A percentile compares a stretch with the other conserved stretches of the same genome.
phyloP scores from a whole-genome alignment of 1,140 invertebrate species.

The Drosophila pachea region DNA sequence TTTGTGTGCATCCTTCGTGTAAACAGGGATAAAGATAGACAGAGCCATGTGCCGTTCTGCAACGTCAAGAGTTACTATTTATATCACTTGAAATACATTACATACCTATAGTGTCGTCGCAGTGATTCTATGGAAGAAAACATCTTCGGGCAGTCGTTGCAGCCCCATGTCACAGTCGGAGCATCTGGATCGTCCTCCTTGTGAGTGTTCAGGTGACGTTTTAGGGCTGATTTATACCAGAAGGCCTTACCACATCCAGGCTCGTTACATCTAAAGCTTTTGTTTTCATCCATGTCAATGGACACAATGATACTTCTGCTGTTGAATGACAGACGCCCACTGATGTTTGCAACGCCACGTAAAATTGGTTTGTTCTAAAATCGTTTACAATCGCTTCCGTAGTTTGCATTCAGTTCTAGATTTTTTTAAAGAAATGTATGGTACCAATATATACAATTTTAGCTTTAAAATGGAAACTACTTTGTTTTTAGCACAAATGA shows the following conservation, averaged over 20 bases:
- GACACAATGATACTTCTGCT: background rate
- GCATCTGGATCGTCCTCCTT: conserved; percentile 12
- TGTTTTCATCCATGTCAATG: conserved; percentile 30
- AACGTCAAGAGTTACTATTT: background rate
- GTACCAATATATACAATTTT: background rate
- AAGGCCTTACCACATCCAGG: conserved; percentile 28
- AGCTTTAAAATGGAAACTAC: background rate
- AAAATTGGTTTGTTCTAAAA: background rate
- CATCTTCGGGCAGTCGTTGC: conserved; percentile 26
- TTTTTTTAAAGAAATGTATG: too few species aligned
- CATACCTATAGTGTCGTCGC: conserved; percentile 25
- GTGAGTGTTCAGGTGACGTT: conserved; percentile 23
- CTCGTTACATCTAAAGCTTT: conserved; percentile 9
- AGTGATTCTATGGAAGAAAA: conserved; percentile 30
- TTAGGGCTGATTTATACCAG: conserved; percentile 31
- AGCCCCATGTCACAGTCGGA: conserved; percentile 17
- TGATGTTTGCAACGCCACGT: conserved; percentile 3
- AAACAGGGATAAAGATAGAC: conserved; percentile 25
- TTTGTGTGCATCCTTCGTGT: conserved; percentile 26
- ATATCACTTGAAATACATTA: too few species aligned
- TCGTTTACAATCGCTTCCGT: too few species aligned
- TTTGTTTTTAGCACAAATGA: background rate
- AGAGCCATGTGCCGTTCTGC: conserved; percentile 27
- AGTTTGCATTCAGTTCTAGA: too few species aligned
- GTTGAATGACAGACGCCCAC: background rate